These are phyloP conservation scores for Hemicrepidius hirtus DNA, from an alignment of 2,888 invertebrate species.

Conservation along the genomic window DNA sequence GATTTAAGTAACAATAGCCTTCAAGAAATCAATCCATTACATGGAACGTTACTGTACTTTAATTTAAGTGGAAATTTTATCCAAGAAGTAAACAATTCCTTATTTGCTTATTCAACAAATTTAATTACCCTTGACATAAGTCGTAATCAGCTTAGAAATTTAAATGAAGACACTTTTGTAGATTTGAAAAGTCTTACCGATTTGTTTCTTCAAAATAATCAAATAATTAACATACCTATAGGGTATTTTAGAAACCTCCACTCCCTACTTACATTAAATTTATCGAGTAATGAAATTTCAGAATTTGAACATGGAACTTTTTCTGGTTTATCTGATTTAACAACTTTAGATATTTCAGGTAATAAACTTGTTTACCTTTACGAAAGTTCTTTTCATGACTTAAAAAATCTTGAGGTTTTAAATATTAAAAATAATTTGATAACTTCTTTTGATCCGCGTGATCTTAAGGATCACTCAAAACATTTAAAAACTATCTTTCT, in stretches of 20 bases:
- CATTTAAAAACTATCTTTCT: conserved; percentile 5
- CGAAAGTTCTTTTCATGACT: conserved; percentile 36
- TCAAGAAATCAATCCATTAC: not conserved
- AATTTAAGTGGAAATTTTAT: conserved; percentile 31
- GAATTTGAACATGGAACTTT: conserved; percentile 44
- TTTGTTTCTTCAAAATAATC: conserved; percentile 33
- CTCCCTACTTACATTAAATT: conserved; percentile 18
- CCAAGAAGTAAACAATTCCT: not conserved
- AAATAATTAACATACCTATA: conserved; percentile 23
- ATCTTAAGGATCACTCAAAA: conserved; percentile 25
- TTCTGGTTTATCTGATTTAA: conserved; percentile 20
- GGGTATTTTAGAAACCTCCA: conserved; percentile 31
- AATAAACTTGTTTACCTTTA: conserved; percentile 27
- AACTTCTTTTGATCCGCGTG: conserved; percentile 28
- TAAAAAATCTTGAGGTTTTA: conserved; percentile 27
- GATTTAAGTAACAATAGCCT: conserved; percentile 16
- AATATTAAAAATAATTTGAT: conserved; percentile 42
- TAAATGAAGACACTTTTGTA: conserved; percentile 19
- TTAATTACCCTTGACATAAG: conserved; percentile 10
- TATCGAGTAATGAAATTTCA: conserved; percentile 27
- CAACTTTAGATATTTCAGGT: conserved; percentile 34
- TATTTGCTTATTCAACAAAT: not conserved
- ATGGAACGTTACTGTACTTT: conserved; percentile 1
- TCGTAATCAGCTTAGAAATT: conserved; percentile 4
- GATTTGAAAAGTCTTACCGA: not conserved